A percentile compares a stretch with the other conserved stretches of the same genome.
phyloP scores from a whole-genome alignment of 2,888 invertebrate species.

The Physocephala rufipes region DNA sequence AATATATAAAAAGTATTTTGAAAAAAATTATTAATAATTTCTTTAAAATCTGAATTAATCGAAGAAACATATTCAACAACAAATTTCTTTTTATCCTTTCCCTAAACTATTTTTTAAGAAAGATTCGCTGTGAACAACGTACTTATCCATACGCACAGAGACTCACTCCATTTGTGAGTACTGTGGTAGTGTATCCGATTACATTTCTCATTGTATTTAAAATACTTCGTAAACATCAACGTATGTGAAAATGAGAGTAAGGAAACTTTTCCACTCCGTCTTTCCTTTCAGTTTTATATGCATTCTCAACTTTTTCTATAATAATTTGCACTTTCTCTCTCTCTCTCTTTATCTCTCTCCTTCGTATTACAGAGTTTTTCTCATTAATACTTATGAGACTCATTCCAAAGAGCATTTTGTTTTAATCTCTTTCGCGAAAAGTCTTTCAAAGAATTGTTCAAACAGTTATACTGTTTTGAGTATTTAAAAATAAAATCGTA shows the following conservation, averaged over 20 bases:
- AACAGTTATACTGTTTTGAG: too few relatives aligned
- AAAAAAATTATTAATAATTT: slow-evolving; percentile 4
- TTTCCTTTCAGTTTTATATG: neutral
- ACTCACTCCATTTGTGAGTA: too few relatives aligned
- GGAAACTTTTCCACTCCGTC: neutral
- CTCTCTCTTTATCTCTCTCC: neutral
- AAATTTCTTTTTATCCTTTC: too few relatives aligned
- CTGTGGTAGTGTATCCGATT: slow-evolving; percentile 51
- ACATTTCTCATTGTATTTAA: slow-evolving; percentile 35
- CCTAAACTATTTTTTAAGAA: too few relatives aligned
- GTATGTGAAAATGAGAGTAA: slow-evolving; percentile 50
- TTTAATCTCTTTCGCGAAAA: neutral
- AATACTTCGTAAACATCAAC: slow-evolving; percentile 39
- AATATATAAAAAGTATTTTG: neutral
- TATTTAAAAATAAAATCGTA: too few relatives aligned
- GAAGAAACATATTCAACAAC: too few relatives aligned
- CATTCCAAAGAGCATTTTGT: too few relatives aligned
- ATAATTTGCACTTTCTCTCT: slow-evolving; percentile 23
- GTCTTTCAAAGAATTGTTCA: too few relatives aligned
- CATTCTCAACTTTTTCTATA: slow-evolving; percentile 19
- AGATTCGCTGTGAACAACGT: too few relatives aligned
- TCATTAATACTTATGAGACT: too few relatives aligned
- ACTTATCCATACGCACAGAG: neutral
- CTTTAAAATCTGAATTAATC: too few relatives aligned
- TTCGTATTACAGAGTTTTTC: too few relatives aligned